A percentile compares a stretch with the other conserved stretches of the same genome.
Conservation (phyloP, 2,797 vertebrate genomes). For the Oophaga sylvatica region DNA sequence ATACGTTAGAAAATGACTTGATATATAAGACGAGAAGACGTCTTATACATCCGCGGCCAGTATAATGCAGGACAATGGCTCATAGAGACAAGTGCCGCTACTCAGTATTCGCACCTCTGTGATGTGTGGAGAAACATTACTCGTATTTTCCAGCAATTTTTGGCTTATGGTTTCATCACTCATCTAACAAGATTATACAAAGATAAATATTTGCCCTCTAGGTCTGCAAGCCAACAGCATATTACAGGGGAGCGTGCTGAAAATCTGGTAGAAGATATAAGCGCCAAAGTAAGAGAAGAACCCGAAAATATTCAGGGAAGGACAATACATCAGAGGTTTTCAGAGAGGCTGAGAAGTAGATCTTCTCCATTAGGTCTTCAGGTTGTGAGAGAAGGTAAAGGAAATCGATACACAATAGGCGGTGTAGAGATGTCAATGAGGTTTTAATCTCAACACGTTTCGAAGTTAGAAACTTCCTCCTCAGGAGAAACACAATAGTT, state of each 20-base stretch:
- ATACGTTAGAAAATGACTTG: no score
- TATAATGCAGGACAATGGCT: background rate
- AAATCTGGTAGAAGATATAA: background rate
- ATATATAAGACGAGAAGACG: background rate
- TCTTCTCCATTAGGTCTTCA: no score
- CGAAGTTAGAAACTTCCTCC: no score
- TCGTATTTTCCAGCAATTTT: background rate
- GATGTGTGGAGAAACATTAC: background rate
- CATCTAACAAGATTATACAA: background rate
- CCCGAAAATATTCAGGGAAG: background rate
- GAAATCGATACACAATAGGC: no score
- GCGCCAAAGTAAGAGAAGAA: background rate
- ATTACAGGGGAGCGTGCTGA: background rate
- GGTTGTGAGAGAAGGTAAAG: no score
- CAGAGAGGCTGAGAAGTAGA: no score
- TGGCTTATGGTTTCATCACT: conserved; percentile 19
- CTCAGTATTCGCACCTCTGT: background rate
- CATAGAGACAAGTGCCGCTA: background rate
- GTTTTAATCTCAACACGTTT: no score
- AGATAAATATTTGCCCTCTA: conserved; percentile 23
- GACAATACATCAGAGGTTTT: no score
- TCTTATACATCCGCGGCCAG: background rate
- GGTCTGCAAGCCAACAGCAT: background rate
- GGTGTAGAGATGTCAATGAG: no score
- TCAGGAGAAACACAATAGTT: no score